Evolutionary conservation across 1,140 invertebrate genomes (phyloP).

Genomic region (Scaptodrosophila lebanonensis): DNA sequence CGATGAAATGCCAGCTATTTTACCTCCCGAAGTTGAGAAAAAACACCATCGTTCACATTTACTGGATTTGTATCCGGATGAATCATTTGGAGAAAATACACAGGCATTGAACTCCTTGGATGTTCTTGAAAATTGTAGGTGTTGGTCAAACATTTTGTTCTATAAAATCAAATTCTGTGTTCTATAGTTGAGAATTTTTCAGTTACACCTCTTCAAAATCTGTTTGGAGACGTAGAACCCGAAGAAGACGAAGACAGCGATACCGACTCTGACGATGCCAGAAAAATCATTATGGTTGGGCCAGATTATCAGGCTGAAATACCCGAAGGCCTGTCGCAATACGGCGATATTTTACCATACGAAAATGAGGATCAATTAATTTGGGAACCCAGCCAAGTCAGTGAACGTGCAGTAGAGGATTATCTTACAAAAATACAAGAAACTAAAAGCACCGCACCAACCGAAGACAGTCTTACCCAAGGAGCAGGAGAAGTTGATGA

Average conservation of each 20-base stretch:
- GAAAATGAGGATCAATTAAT: slow-evolving; percentile 97
- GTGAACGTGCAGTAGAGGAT: slow-evolving; percentile 86
- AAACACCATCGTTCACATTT: slow-evolving; percentile 69
- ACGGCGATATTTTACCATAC: slow-evolving; percentile 95
- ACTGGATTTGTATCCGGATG: slow-evolving; percentile 64
- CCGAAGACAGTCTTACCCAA: slow-evolving; percentile 17
- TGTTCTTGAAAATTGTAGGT: slow-evolving; percentile 43
- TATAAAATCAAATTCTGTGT: not conserved
- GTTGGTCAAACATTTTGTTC: not conserved
- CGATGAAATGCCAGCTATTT: slow-evolving; percentile 2
- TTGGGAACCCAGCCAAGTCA: slow-evolving; percentile 91
- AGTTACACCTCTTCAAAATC: slow-evolving; percentile 80
- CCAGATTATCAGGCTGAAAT: slow-evolving; percentile 95
- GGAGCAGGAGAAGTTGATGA: not conserved
- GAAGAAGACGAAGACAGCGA: slow-evolving; percentile 87
- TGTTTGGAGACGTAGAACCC: slow-evolving; percentile 84
- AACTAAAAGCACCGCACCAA: slow-evolving; percentile 18
- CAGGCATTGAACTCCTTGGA: slow-evolving; percentile 24
- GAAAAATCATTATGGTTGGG: slow-evolving; percentile 95
- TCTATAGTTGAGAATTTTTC: slow-evolving; percentile 43
- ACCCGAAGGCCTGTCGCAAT: slow-evolving; percentile 92
- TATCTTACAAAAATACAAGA: slow-evolving; percentile 82
- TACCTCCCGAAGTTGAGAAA: slow-evolving; percentile 24
- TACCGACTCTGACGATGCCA: slow-evolving; percentile 81
- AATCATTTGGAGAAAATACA: slow-evolving; percentile 50